Conservation (phyloP, 2,888 invertebrate species). For the Osedax frankpressi region DNA sequence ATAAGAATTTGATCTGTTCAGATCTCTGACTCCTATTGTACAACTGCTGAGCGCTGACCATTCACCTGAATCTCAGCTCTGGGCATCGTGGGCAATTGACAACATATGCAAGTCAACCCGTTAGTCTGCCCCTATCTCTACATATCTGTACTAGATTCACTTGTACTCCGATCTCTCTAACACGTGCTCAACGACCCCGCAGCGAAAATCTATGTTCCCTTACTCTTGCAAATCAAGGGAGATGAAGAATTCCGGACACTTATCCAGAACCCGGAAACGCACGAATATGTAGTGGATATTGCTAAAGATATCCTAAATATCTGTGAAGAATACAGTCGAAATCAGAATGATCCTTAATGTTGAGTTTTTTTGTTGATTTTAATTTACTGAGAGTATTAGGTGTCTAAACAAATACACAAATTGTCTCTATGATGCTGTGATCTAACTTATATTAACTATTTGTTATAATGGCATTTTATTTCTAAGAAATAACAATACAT, state of each 20-base stretch:
- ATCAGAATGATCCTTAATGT: too few relatives aligned
- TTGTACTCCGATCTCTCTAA: too few relatives aligned
- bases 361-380: too few relatives aligned
- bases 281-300: background rate
- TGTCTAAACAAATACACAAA: too few relatives aligned
- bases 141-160: background rate
- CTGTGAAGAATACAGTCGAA: background rate
- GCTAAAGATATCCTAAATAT: background rate
- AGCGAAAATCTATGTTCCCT: background rate
- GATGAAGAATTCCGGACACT: background rate
- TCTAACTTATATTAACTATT: too few relatives aligned
- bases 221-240: background rate
- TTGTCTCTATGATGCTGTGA: too few relatives aligned
- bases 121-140: background rate
- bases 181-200: too few relatives aligned
- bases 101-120: background rate
- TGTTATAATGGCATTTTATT: too few relatives aligned
- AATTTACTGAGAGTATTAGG: too few relatives aligned
- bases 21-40: background rate
- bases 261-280: background rate
- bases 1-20: too few relatives aligned
- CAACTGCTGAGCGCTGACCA: background rate
- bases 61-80: background rate
- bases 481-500: too few relatives aligned
- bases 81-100: background rate